Base-by-base conservation (phyloP, 2,797 vertebrate species). In the Tachyglossus aculeatus region DNA sequence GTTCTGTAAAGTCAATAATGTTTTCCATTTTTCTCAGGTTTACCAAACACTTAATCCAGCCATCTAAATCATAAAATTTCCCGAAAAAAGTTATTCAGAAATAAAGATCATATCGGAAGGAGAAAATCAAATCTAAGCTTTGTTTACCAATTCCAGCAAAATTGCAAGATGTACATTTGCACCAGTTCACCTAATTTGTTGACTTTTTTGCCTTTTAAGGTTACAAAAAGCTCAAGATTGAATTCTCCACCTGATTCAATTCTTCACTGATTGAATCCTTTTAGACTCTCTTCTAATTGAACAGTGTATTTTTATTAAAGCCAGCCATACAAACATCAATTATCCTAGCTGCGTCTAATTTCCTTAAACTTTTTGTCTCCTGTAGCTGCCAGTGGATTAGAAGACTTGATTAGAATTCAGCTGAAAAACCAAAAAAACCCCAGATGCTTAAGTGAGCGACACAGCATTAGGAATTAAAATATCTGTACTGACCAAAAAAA, bases 341-440 rank as follows among this genome's bases (percentile, higher is more conserved):
- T 92, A 91, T 86, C 84, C 52, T 86, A 87, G 68, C 88, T 87
- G 74, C 88, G 88, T 91, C 88, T 90, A 79, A 92, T 92, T 91
- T 91, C 82, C 81, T 88, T 85, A 68, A 76, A 54, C 61, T 31
- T 71, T 67, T 47, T 83, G 78, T 74, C 80, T 73, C 40, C 6
- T 25, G 88, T 86, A 85, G 59, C 78, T 88, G 80, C 74, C 88
- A 89, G 2, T 89, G 88, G 89, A 91, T 91, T 91, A 92, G 82
- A 87, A 90, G 78, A 57, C 80, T 84, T 89, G 87, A 89, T 92
- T 93, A 90, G 81, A 92, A 89, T 92, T 90, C 77, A 84, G 58
- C 82, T 86, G 86, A 88, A 89, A 90, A 89, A 85, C 82, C 71
- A 84, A 86, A 62, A 83, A 90, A 89, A 78, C 81, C n/a, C n/a